Evolutionary conservation across 2,888 invertebrate genomes (phyloP), one percentile per base, ranked within the genome.

Genomic region (Scrobipalpa atriplicella): DNA sequence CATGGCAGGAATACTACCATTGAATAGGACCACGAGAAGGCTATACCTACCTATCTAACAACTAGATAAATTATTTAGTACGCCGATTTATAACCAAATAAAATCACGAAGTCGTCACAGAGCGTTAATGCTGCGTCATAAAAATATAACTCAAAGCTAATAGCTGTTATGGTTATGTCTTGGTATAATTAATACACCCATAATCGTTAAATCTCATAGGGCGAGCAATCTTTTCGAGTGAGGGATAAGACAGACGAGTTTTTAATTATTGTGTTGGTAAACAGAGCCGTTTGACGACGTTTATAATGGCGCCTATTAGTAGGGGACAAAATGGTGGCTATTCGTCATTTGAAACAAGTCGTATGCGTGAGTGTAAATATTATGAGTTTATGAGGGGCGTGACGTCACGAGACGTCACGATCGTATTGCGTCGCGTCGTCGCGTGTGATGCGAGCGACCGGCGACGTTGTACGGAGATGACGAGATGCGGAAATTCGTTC

Each of bases 261-360:
- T 56, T 56, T 56, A 56, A 56, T 56, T 56, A 29, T 56, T 56
- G 54, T 56, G 19, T 54, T 19, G 21, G 13, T 13, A 47, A 16
- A 16, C 47, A 47, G 47, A n/a, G 5, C 47, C n/a, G 54, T 56
- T 56, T 56, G 21, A 56, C 54, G 54, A 56, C 21, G 19, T 21
- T 13, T 56, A 10, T 8, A 56, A 21, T 52, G 52, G 8, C 52
- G 19, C 16, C 19, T 19, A 21, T 52, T 52, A 52, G 11, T 8
- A 21, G 29, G 19, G 21, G 13, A 10, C 29, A 47, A 56, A 56
- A 56, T 21, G 21, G 21, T 19, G 52, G 52, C 10, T 29, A 56
- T 56, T 29, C 54, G 54, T 56, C 54, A 56, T 56, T 52, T 56
- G 11, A 13, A 56, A 56, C 54, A 56, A 56, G 29, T 29, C 29